A percentile compares a stretch with the other conserved stretches of the same genome.
Conservation (phyloP, 37 sponge, comb jelly and placozoan genomes). For the Agelas oroides region DNA sequence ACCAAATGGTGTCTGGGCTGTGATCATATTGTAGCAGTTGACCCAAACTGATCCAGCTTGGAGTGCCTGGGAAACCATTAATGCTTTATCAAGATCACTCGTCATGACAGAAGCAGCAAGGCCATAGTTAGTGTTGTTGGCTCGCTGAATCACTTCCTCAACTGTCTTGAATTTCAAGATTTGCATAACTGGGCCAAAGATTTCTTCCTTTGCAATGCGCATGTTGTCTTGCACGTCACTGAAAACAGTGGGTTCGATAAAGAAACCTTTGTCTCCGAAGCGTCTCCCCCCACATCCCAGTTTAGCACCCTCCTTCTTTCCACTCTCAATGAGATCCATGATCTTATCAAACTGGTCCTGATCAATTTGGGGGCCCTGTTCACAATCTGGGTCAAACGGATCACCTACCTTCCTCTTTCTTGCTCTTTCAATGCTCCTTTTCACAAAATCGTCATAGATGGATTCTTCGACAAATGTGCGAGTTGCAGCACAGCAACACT, state of each 20-base stretch:
- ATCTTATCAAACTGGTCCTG: conserved; percentile 94
- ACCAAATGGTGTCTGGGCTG: conserved; percentile 86
- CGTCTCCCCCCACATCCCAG: conserved; percentile 93
- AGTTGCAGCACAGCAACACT: conserved; percentile 97
- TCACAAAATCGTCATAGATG: conserved; percentile 96
- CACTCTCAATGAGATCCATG: conserved; percentile 87
- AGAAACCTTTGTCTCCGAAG: conserved; percentile 93
- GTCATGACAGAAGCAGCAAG: conserved; percentile 97
- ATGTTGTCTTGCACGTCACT: conserved; percentile 91
- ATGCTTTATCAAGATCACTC: conserved; percentile 78
- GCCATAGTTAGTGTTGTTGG: conserved; percentile 92
- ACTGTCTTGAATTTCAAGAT: conserved; percentile 94
- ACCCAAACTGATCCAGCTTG: conserved; percentile 95
- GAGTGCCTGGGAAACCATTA: conserved; percentile 81
- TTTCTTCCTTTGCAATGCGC: conserved; percentile 97
- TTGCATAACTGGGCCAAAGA: conserved; percentile 99
- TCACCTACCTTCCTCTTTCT: conserved; percentile 74
- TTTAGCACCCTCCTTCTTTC: conserved; percentile 93
- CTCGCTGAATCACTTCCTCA: conserved; percentile 95
- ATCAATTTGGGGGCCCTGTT: conserved; percentile 97
- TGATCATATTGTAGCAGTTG: conserved; percentile 86
- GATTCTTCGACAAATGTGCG: conserved; percentile 91
- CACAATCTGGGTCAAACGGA: conserved; percentile 72
- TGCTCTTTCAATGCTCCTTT: conserved; percentile 79
- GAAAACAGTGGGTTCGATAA: conserved; percentile 95